These are phyloP conservation scores for Anoplolepis gracilipes DNA, from an alignment of 1,140 invertebrate genomes.

Conservation along the genomic window DNA sequence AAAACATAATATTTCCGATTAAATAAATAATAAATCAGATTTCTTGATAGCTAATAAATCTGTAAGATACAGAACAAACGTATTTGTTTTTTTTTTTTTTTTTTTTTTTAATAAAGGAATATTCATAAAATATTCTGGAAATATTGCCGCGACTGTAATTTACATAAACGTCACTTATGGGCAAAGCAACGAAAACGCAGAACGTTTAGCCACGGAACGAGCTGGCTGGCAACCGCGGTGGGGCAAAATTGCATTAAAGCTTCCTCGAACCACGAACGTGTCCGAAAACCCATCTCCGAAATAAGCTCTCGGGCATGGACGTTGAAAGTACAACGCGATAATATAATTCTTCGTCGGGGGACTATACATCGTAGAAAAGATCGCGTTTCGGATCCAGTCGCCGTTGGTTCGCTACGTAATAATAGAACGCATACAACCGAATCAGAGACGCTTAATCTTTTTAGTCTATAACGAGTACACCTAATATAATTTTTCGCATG, in stretches of 20 bases:
- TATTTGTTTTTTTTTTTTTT: too few relatives aligned
- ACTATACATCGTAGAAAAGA: conserved; percentile 19
- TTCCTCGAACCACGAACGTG: conserved; percentile 14
- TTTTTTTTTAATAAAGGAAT: background rate
- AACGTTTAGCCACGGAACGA: conserved; percentile 2
- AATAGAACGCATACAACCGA: background rate
- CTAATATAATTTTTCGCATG: background rate
- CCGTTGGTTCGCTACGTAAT: conserved; percentile 17
- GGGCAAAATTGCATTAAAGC: conserved; percentile 31
- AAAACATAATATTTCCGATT: background rate
- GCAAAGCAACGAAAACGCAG: background rate
- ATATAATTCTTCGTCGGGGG: conserved; percentile 45
- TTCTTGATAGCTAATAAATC: background rate
- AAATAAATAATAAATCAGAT: background rate
- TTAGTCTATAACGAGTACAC: background rate
- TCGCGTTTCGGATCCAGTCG: conserved; percentile 18
- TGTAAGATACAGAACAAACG: background rate
- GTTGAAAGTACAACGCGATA: conserved; percentile 35
- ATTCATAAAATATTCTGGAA: background rate
- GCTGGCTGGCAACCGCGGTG: conserved; percentile 15
- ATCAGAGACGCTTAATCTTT: background rate
- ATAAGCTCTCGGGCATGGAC: conserved; percentile 42
- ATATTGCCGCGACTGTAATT: background rate
- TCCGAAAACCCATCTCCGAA: conserved; percentile 29
- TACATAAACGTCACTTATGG: conserved; percentile 21